A percentile compares a stretch with the other conserved stretches of the same genome.
phyloP scores from a whole-genome alignment of 2,888 invertebrate genomes.

The Agonopterix arenella region DNA sequence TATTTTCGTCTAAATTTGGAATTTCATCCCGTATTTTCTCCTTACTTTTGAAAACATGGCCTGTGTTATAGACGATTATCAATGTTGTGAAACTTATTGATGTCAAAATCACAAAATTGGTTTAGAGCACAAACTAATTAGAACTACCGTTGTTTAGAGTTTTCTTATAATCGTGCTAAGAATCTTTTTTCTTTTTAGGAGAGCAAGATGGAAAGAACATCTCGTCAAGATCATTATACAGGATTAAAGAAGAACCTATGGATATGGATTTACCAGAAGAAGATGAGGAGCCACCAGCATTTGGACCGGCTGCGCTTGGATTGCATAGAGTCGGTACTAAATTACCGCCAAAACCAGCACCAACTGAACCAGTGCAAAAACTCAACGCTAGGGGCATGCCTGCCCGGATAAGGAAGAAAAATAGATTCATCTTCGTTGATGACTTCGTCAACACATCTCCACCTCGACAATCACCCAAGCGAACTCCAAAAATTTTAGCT shows the following conservation, averaged over 20 bases:
- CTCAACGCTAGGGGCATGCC: constrained; percentile 93
- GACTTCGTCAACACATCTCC: constrained; percentile 88
- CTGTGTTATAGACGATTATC: not conserved
- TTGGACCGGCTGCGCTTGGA: constrained; percentile 88
- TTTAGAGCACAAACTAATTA: too few species aligned
- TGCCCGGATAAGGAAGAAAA: constrained; percentile 92
- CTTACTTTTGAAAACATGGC: not conserved
- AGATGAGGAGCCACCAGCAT: constrained; percentile 81
- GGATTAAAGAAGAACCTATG: constrained; percentile 77
- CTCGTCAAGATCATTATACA: constrained; percentile 41
- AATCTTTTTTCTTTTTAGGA: constrained; percentile 29
- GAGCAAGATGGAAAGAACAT: constrained; percentile 43
- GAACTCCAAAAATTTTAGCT: constrained; percentile 77
- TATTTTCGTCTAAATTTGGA: constrained; percentile 35
- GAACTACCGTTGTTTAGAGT: too few species aligned
- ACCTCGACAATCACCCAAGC: constrained; percentile 83
- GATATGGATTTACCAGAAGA: constrained; percentile 81
- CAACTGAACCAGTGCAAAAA: constrained; percentile 86
- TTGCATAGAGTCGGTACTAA: constrained; percentile 88
- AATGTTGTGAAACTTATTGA: too few species aligned
- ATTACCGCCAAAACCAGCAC: constrained; percentile 82
- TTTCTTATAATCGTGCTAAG: too few species aligned
- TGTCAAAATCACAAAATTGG: too few species aligned
- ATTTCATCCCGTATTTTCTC: constrained; percentile 9
- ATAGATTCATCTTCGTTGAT: constrained; percentile 92